Evolutionary conservation across 2,113 vertebrate genomes (phyloP).

Genomic region (Chlorocebus sabaeus): DNA sequence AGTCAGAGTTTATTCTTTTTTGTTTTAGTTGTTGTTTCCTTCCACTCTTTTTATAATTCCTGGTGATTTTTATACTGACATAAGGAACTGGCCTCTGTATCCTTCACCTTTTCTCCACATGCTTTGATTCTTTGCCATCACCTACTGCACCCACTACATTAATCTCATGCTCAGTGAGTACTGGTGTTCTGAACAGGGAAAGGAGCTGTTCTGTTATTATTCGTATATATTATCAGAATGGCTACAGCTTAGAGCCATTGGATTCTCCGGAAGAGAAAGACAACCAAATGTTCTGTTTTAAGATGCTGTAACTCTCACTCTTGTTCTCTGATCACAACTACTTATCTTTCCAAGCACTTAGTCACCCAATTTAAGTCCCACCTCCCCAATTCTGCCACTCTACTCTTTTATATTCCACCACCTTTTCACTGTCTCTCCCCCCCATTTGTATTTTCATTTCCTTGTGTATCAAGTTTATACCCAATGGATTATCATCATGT

Average conservation of each 20-base stretch:
- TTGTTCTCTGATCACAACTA: not conserved
- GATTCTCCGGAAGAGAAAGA: not conserved
- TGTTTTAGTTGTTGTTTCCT: not conserved
- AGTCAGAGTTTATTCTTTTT: not conserved
- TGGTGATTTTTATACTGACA: not conserved
- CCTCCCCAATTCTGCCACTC: not conserved
- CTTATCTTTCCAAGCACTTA: not conserved
- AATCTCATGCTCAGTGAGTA: not conserved
- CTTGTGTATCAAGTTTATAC: not conserved
- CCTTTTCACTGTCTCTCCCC: not conserved
- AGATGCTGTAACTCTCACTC: not conserved
- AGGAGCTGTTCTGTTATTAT: not conserved
- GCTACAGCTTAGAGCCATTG: not conserved
- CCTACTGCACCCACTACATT: fast-evolving
- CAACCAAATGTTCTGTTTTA: not conserved
- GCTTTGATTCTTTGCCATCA: not conserved
- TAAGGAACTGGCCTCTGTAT: not conserved
- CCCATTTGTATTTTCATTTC: not conserved
- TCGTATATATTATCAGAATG: not conserved
- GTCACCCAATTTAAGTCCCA: not conserved
- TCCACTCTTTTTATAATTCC: not conserved
- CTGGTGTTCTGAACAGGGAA: not conserved
- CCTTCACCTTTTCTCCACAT: not conserved
- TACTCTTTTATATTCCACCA: not conserved
- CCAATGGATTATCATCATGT: not conserved